Evolutionary conservation across 2,888 invertebrate genomes (phyloP).

Genomic region (Drosophila conformis): DNA sequence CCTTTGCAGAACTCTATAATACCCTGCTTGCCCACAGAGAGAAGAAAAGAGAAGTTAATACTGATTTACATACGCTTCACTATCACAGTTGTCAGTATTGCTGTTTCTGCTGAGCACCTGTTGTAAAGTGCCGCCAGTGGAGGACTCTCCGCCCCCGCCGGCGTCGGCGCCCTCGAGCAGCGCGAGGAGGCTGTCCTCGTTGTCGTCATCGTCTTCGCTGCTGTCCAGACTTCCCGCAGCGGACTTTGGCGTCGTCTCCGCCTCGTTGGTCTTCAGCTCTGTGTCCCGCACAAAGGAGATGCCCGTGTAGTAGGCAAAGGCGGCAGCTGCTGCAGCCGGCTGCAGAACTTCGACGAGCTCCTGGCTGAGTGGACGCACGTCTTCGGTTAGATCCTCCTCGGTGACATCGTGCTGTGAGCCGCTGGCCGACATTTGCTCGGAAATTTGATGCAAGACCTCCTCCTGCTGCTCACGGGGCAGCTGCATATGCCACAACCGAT

Average conservation of each 20-base stretch:
- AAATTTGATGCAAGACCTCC: conserved; percentile 79
- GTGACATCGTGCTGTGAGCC: conserved; percentile 47
- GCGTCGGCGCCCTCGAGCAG: conserved; percentile 48
- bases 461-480: conserved; percentile 73
- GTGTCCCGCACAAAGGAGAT: conserved; percentile 76
- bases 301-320: conserved; percentile 76
- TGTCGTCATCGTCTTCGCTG: conserved; percentile 67
- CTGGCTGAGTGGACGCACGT: conserved; percentile 54
- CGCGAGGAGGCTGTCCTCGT: conserved; percentile 69
- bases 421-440: conserved; percentile 70
- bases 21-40: not conserved
- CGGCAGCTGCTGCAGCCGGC: conserved; percentile 71
- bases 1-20: not conserved
- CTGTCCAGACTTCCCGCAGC: conserved; percentile 59
- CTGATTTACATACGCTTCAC: conserved; percentile 66
- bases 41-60: not conserved
- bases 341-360: conserved; percentile 66
- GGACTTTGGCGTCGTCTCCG: conserved; percentile 28
- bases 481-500: conserved; percentile 81
- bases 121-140: conserved; percentile 60
- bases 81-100: conserved; percentile 63
- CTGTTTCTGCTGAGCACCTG: conserved; percentile 67
- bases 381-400: conserved; percentile 38
- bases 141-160: conserved; percentile 43
- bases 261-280: conserved; percentile 43